Evolutionary conservation across 30 jellyfish, hydroid and myxozoan species (phyloP).

Genomic region (Hydractinia echinata): DNA sequence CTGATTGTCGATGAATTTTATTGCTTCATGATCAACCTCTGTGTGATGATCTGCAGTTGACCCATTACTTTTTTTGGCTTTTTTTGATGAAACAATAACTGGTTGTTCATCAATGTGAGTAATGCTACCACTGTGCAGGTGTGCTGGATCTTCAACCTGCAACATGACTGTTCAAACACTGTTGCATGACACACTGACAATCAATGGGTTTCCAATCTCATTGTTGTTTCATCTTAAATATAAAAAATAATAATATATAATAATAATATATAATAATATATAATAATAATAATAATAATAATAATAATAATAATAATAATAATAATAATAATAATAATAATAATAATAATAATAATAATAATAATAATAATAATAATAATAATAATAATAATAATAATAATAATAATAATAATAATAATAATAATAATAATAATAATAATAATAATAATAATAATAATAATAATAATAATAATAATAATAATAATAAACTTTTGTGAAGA

Average conservation of each 20-base stretch:
- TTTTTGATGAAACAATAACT: no score
- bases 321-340: background rate
- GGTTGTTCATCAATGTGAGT: constrained; percentile 18
- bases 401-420: background rate
- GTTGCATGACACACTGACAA: no score
- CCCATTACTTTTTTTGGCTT: no score
- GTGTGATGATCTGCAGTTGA: background rate
- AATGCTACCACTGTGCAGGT: constrained; percentile 24
- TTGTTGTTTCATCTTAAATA: no score
- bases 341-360: background rate
- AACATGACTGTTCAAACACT: no score
- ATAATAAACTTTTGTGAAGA: no score
- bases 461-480: background rate
- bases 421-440: background rate
- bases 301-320: background rate
- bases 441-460: background rate
- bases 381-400: background rate
- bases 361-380: no score
- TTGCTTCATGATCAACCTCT: constrained; percentile 23
- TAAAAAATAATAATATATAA: no score
- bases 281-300: background rate
- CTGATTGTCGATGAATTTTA: background rate
- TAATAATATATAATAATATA: no score
- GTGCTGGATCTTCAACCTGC: no score
- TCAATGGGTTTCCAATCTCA: no score